These are phyloP conservation scores for Gobius niger DNA, from an alignment of 2,113 vertebrate species.

Conservation along the genomic window DNA sequence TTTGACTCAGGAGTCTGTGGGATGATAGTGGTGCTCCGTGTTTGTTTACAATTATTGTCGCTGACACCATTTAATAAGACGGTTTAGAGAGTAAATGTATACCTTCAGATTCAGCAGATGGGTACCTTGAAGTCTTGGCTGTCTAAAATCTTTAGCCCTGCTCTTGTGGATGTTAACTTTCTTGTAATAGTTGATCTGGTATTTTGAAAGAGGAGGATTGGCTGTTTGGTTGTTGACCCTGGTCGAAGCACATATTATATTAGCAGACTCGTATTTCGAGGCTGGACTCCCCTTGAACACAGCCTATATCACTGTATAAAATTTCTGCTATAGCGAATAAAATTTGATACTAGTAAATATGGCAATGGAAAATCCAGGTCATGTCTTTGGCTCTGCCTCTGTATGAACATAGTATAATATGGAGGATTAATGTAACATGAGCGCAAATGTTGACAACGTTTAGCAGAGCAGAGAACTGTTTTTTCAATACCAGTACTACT, in stretches of 20 bases:
- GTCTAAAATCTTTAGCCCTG: too few species aligned
- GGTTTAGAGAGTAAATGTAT: not conserved
- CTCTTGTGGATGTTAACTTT: too few species aligned
- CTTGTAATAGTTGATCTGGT: too few species aligned
- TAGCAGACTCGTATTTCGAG: not conserved
- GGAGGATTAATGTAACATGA: too few species aligned
- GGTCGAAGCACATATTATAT: too few species aligned
- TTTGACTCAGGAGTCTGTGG: conserved; percentile 32
- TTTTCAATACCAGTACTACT: too few species aligned
- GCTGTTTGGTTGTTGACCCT: too few species aligned
- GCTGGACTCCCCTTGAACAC: not conserved
- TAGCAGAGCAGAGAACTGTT: too few species aligned
- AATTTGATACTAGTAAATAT: not conserved
- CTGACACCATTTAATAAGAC: not conserved
- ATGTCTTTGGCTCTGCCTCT: not conserved
- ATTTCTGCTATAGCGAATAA: not conserved
- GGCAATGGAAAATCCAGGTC: not conserved
- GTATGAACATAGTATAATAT: not conserved
- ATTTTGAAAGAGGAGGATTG: too few species aligned
- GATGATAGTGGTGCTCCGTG: not conserved
- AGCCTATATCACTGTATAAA: not conserved
- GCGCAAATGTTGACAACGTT: too few species aligned
- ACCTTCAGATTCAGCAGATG: not conserved
- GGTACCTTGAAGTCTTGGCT: too few species aligned
- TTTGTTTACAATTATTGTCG: not conserved